Conservation (phyloP, 2,113 vertebrate genomes). For the Sphaerodactylus townsendi region DNA sequence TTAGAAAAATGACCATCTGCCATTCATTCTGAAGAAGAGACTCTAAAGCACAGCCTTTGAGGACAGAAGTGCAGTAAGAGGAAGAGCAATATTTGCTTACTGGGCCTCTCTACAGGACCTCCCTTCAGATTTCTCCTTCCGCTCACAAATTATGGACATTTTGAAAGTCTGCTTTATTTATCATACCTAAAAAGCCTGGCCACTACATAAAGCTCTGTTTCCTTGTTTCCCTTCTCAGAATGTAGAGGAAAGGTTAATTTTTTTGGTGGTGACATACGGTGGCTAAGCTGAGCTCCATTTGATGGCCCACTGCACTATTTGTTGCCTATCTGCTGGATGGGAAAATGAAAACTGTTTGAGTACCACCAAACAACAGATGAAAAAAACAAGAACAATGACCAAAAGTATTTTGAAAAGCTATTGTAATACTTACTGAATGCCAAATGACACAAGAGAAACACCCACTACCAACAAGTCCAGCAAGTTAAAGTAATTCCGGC, state of each 20-base stretch:
- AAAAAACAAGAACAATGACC: slow-evolving; percentile 31
- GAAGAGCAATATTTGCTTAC: neutral
- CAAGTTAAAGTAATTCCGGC: slow-evolving; percentile 98
- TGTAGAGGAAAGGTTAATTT: neutral
- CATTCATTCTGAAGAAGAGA: neutral
- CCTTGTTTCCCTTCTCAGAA: neutral
- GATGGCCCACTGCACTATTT: neutral
- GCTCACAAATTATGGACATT: neutral
- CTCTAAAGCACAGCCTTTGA: neutral
- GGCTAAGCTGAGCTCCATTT: neutral
- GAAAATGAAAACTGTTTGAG: neutral
- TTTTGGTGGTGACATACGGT: neutral
- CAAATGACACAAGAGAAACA: slow-evolving; percentile 97
- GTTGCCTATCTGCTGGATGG: neutral
- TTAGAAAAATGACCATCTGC: neutral
- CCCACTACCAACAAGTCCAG: slow-evolving; percentile 97
- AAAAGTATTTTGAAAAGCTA: neutral
- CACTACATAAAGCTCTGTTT: neutral
- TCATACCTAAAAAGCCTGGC: neutral
- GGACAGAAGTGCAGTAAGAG: neutral
- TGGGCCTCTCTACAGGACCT: neutral
- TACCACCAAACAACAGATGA: neutral
- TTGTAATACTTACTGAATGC: slow-evolving; percentile 91
- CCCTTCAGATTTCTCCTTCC: too few relatives aligned
- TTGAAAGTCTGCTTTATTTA: neutral